phyloP scores from a whole-genome alignment of 1,140 invertebrate species.

The Saccostrea echinata region DNA sequence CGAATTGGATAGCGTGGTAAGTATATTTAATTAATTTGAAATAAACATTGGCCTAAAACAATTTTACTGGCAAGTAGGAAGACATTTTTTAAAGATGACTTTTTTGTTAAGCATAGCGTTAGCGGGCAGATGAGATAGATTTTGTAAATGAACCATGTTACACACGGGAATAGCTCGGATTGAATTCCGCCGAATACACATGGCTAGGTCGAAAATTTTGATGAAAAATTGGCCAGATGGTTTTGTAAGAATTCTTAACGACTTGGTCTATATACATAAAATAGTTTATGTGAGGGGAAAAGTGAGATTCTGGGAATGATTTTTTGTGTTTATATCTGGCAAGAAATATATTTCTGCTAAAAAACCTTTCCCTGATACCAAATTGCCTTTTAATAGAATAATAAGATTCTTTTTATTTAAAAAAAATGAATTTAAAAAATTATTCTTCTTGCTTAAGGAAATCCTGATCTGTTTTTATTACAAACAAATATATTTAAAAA shows the following conservation, averaged over 20 bases:
- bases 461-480: neutral
- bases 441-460: neutral
- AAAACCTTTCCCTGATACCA: neutral
- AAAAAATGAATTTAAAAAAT: neutral
- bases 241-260: slow-evolving; percentile 48
- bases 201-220: slow-evolving; percentile 56
- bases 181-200: slow-evolving; percentile 46
- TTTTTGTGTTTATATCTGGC: slow-evolving; percentile 33
- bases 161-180: slow-evolving; percentile 62
- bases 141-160: slow-evolving; percentile 65
- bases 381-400: neutral
- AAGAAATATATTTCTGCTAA: slow-evolving; percentile 23
- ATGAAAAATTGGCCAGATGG: slow-evolving; percentile 67
- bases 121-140: slow-evolving; percentile 32
- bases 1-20: slow-evolving; percentile 80
- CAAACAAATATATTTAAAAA: neutral
- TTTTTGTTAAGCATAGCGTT: slow-evolving; percentile 17
- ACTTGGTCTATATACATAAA: slow-evolving; percentile 41
- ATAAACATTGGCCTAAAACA: neutral
- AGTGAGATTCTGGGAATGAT: neutral
- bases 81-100: slow-evolving; percentile 34
- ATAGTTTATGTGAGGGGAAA: slow-evolving; percentile 1
- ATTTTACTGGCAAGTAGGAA: neutral
- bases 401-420: neutral
- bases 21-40: slow-evolving; percentile 56